phyloP scores from a whole-genome alignment of 2,797 vertebrate genomes.

The Clamator glandarius region DNA sequence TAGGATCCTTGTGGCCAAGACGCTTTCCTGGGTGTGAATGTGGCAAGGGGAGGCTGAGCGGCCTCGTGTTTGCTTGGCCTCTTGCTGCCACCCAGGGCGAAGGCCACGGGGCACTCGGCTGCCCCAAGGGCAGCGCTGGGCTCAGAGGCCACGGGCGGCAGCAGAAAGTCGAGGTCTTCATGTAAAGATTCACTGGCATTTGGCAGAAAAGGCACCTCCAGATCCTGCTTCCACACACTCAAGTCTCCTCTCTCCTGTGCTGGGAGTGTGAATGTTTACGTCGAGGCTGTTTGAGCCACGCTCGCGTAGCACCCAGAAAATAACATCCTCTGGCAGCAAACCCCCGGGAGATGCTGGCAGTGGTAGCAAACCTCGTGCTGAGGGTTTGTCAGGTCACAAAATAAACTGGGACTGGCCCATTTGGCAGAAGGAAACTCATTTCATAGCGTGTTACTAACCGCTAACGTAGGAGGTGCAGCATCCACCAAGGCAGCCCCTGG shows the following conservation, averaged over 20 bases:
- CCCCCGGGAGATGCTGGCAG: neutral
- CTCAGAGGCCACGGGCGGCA: fast-evolving
- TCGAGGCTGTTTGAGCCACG: neutral
- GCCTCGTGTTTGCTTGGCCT: constrained; percentile 6
- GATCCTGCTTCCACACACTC: neutral
- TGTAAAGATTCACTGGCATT: neutral
- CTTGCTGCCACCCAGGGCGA: neutral
- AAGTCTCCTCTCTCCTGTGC: neutral
- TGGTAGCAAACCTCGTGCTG: fast-evolving
- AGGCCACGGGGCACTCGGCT: fast-evolving
- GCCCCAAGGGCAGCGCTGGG: fast-evolving
- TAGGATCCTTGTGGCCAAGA: neutral
- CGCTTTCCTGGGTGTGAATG: neutral
- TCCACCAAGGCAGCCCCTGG: neutral
- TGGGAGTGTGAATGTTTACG: neutral
- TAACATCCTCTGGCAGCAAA: neutral
- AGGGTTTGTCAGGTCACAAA: neutral
- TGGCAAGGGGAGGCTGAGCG: fast-evolving
- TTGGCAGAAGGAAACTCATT: neutral
- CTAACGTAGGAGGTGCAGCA: fast-evolving
- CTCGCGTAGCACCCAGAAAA: neutral
- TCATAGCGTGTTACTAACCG: neutral
- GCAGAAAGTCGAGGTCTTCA: fast-evolving
- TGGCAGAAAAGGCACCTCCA: neutral
- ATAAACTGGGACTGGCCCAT: neutral